Conservation (phyloP, 1,140 invertebrate species). For the Drosophila pseudoananassae region DNA sequence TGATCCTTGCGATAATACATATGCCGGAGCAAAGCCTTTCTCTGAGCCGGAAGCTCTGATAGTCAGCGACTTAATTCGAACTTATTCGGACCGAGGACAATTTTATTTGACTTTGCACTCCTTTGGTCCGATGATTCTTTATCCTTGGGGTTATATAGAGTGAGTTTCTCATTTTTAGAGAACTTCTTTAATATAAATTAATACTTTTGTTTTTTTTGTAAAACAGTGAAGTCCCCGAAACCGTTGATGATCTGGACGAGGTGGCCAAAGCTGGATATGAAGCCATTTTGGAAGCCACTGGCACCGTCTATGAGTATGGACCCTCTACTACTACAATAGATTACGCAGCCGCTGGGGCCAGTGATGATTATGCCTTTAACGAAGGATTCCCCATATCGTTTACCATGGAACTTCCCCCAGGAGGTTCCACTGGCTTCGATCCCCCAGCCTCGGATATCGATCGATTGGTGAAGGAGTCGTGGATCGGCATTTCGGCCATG, state of each 20-base stretch:
- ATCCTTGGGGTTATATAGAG: conserved; percentile 89
- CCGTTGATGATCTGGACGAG: conserved; percentile 78
- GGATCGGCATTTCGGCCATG: conserved; percentile 86
- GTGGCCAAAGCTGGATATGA: conserved; percentile 81
- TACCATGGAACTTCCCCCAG: conserved; percentile 89
- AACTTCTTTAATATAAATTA: neutral
- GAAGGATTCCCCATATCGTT: conserved; percentile 87
- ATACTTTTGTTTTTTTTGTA: neutral
- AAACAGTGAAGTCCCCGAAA: conserved; percentile 70
- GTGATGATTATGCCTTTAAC: conserved; percentile 88
- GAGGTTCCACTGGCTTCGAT: conserved; percentile 86
- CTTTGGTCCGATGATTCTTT: conserved; percentile 87
- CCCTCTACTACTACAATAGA: conserved; percentile 86
- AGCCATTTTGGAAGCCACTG: conserved; percentile 84
- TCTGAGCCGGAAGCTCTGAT: conserved; percentile 89
- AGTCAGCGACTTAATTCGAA: conserved; percentile 83
- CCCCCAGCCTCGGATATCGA: conserved; percentile 88
- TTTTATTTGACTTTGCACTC: conserved; percentile 90
- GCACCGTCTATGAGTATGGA: conserved; percentile 86
- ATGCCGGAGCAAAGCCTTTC: conserved; percentile 88
- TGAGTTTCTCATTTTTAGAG: conserved; percentile 12
- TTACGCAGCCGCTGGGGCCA: conserved; percentile 85
- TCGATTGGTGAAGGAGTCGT: conserved; percentile 88
- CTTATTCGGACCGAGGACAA: conserved; percentile 85
- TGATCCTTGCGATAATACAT: conserved; percentile 87